These are phyloP conservation scores for Serilophus lunatus DNA, from an alignment of 2,113 vertebrate species.

Conservation along the genomic window DNA sequence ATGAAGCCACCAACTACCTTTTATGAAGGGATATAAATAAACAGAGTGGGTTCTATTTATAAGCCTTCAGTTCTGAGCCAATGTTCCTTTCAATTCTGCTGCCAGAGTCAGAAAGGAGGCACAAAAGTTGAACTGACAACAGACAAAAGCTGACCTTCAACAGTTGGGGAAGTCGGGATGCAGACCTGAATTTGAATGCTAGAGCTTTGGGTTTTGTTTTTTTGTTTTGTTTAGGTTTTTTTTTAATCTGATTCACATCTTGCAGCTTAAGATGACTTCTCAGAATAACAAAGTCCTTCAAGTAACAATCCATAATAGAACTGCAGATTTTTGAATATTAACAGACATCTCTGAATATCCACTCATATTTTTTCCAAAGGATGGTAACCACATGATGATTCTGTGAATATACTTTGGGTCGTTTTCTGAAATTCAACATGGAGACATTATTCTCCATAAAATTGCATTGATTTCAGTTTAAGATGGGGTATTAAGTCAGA, in stretches of 20 bases:
- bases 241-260: neutral
- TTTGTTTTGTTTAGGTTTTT: too few species aligned
- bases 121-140: neutral
- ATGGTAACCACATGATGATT: neutral
- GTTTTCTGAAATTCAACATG: neutral
- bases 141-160: neutral
- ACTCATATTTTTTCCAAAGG: neutral
- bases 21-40: slow-evolving; percentile 42
- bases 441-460: neutral
- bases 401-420: neutral
- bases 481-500: neutral
- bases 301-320: neutral
- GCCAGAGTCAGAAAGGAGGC: neutral
- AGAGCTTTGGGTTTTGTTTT: neutral
- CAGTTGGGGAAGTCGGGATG: neutral
- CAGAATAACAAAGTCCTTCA: neutral
- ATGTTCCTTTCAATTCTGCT: neutral
- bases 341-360: neutral
- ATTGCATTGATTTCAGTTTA: neutral
- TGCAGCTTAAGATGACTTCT: neutral
- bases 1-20: neutral
- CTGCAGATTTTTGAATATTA: neutral
- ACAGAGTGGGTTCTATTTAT: slow-evolving; percentile 19
- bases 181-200: neutral
- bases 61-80: neutral